Base-by-base conservation (phyloP, 1,140 invertebrate genomes). In the Hetaerina americana region DNA sequence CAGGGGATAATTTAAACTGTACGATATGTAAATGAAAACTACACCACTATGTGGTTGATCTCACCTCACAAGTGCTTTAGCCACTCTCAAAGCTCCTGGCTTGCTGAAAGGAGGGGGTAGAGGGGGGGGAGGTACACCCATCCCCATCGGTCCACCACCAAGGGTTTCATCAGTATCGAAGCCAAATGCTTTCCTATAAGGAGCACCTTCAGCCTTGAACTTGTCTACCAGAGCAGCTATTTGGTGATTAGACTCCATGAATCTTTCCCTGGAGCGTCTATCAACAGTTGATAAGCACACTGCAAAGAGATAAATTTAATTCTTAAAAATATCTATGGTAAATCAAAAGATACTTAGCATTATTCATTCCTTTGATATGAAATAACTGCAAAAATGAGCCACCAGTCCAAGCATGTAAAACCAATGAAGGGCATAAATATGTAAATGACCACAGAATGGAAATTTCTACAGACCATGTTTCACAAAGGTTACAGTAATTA, bases 201-300 rank as follows among this genome's bases (percentile, higher is more conserved):
- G 82, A 31, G 83, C 81, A 29, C 90, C 91, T 80, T 96, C 93
- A 18, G 90, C 79, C 78, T 93, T 94, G 77, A 96, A 97, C 77
- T 95, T 93, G 71, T 96, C 93, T 0, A 96, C 94, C 0, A 97
- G 79, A 0, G 92, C 90, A 5, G 92, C 90, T 75, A 96, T 96
- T 80, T 96, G 94, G 73, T 94, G 92, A 77, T 93, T 95, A 0
- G 94, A 96, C 79, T 96, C 94, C 10, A 96, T 84, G 78, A 96
- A 96, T 15, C 93, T 84, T 80, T 96, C 94, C 26, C 93, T 85
- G 1, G 91, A 93, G 71, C 93, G 83, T 31, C 93, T 84, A 81
- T 97, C 94, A 15, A 97, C 94, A 0, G 94, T 97, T 26, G 93
- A 94, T 69, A 97, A 80, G 78, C 94, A 97, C 66, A 97, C 91